These are phyloP conservation scores for Lateolabrax maculatus DNA, from an alignment of 2,797 vertebrate genomes.

Conservation along the genomic window DNA sequence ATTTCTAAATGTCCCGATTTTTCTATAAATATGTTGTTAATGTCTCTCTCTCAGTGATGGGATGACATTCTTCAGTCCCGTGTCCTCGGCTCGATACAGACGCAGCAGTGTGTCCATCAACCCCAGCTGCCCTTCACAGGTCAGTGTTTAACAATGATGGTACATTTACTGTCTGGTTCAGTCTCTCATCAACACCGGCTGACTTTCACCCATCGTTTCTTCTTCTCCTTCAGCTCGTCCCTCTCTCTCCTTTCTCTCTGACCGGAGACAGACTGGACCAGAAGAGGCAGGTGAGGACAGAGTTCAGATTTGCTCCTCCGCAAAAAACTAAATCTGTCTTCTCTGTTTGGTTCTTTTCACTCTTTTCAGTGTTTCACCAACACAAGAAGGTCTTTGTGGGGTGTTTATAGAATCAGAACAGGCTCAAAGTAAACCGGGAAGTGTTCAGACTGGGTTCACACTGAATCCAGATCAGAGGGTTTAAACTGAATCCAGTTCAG, in stretches of 20 bases:
- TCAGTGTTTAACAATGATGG: conserved; percentile 30
- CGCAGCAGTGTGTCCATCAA: conserved; percentile 89
- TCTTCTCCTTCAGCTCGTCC: conserved; percentile 69
- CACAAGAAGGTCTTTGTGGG: too few relatives aligned
- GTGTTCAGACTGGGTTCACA: neutral
- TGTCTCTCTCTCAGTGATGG: conserved; percentile 78
- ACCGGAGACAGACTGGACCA: conserved; percentile 78
- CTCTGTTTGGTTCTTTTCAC: too few relatives aligned
- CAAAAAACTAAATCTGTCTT: too few relatives aligned
- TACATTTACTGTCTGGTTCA: neutral
- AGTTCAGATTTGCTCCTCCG: neutral
- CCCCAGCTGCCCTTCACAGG: conserved; percentile 85
- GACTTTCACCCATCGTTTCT: neutral
- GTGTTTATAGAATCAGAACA: neutral
- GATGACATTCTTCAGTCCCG: conserved; percentile 80
- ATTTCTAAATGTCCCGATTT: neutral
- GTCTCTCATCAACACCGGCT: neutral
- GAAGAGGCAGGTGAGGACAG: conserved; percentile 82
- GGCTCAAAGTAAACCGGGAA: neutral
- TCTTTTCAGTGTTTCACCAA: too few relatives aligned
- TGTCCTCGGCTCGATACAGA: conserved; percentile 80
- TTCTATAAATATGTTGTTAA: neutral
- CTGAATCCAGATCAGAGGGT: neutral
- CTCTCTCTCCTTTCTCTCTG: conserved; percentile 82
- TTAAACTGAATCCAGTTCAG: too few relatives aligned